phyloP scores from a whole-genome alignment of 2,888 invertebrate species.

The Zeuzera pyrina region DNA sequence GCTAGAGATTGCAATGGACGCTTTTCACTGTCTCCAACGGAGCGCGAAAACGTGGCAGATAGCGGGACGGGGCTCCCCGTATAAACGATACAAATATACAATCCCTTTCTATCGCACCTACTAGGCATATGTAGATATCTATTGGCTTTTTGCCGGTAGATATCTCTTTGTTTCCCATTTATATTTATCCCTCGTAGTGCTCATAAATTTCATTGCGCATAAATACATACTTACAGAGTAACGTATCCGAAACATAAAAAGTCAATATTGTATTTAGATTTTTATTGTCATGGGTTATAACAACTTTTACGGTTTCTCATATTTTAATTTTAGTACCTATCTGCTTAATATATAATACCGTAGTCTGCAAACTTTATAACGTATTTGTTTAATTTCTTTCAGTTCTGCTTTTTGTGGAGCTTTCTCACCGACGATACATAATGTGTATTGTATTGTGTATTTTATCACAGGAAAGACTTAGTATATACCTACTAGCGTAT shows the following conservation, averaged over 20 bases:
- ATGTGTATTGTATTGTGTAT: too few species aligned
- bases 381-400: too few species aligned
- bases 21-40: slow-evolving; percentile 43
- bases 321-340: too few species aligned
- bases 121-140: slow-evolving; percentile 3
- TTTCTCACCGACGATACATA: too few species aligned
- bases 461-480: too few species aligned
- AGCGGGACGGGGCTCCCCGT: slow-evolving; percentile 12
- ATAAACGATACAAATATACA: slow-evolving; percentile 5
- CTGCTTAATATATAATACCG: too few species aligned
- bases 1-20: slow-evolving; percentile 42
- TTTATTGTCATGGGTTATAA: too few species aligned
- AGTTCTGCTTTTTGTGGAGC: too few species aligned
- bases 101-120: slow-evolving; percentile 8
- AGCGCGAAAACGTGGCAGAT: slow-evolving; percentile 40
- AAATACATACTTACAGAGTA: slow-evolving; percentile 19
- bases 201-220: slow-evolving; percentile 25
- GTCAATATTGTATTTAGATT: slow-evolving; percentile 12
- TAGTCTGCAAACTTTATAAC: too few species aligned
- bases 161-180: slow-evolving; percentile 14
- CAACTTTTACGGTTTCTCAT: too few species aligned
- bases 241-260: slow-evolving; percentile 23
- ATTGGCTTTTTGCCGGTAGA: slow-evolving; percentile 12
- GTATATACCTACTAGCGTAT: too few species aligned
- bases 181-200: slow-evolving; percentile 18